phyloP scores from a whole-genome alignment of 2,888 invertebrate genomes.

The Pterobdella sp. region DNA sequence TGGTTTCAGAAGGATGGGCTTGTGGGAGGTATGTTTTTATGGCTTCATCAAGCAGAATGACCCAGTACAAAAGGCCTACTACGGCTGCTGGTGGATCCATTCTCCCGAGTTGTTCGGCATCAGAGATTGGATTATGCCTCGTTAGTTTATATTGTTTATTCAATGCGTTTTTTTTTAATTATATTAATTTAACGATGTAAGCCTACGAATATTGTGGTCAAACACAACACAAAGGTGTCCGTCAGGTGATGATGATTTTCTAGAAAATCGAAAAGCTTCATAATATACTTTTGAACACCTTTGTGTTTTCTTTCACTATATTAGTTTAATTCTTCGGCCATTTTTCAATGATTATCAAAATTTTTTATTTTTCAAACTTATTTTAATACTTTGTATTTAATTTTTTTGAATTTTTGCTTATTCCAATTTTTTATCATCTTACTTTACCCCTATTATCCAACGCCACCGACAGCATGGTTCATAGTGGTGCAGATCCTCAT shows the following conservation, averaged over 20 bases:
- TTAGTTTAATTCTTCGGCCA: background rate
- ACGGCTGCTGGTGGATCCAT: constrained; percentile 42
- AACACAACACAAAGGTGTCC: no score
- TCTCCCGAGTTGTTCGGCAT: constrained; percentile 36
- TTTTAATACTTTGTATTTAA: background rate
- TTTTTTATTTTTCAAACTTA: background rate
- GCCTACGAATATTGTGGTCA: no score
- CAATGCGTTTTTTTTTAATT: background rate
- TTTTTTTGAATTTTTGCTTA: no score
- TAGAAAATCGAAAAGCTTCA: background rate
- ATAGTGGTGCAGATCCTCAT: constrained; percentile 35
- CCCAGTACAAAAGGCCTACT: constrained; percentile 38
- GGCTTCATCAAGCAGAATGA: constrained; percentile 38
- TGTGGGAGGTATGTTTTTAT: constrained; percentile 40
- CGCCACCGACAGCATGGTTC: constrained; percentile 35
- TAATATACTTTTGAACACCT: background rate
- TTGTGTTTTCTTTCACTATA: background rate
- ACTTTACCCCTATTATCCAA: no score
- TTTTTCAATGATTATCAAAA: background rate
- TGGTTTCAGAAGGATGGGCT: constrained; percentile 64
- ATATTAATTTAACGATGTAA: no score
- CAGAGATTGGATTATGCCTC: constrained; percentile 38
- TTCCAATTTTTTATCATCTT: no score
- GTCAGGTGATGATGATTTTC: no score
- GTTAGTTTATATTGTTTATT: constrained; percentile 33